Conservation (phyloP, 2,113 vertebrate species). For the Gobio gobio region DNA sequence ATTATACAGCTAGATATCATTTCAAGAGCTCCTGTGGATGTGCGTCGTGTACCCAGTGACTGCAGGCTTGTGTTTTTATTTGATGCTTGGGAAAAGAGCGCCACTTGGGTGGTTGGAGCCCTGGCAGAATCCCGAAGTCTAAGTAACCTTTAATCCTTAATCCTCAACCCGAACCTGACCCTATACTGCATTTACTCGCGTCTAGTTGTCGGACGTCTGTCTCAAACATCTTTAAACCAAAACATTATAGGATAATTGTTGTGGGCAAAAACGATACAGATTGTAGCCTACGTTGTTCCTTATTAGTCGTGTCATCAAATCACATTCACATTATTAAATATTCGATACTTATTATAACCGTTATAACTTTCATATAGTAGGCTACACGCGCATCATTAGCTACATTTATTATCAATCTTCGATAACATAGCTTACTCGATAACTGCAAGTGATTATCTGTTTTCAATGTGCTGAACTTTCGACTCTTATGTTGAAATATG, state of each 20-base stretch:
- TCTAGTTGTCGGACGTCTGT: slow-evolving; percentile 1
- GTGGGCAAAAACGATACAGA: background rate
- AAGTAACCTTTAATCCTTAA: slow-evolving; percentile 35
- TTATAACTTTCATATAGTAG: too few species aligned
- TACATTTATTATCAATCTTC: background rate
- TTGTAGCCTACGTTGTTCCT: background rate
- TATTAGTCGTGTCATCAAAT: background rate
- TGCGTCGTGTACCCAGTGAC: slow-evolving; percentile 1
- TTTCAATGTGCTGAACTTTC: background rate
- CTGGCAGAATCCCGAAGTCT: slow-evolving; percentile 35
- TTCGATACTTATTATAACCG: background rate
- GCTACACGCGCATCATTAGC: background rate
- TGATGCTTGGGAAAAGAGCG: slow-evolving; percentile 33
- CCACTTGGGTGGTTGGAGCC: slow-evolving; percentile 47
- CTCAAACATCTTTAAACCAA: background rate
- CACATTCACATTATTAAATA: background rate
- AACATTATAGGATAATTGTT: background rate
- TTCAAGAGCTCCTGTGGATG: background rate
- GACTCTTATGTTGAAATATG: background rate
- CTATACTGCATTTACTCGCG: background rate
- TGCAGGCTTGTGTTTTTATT: slow-evolving; percentile 31
- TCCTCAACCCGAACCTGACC: slow-evolving; percentile 38
- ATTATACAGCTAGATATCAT: background rate
- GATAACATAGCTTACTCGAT: background rate
- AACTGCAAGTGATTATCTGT: background rate